Evolutionary conservation across 2,797 vertebrate species (phyloP).

Genomic region (Spinus pinus): DNA sequence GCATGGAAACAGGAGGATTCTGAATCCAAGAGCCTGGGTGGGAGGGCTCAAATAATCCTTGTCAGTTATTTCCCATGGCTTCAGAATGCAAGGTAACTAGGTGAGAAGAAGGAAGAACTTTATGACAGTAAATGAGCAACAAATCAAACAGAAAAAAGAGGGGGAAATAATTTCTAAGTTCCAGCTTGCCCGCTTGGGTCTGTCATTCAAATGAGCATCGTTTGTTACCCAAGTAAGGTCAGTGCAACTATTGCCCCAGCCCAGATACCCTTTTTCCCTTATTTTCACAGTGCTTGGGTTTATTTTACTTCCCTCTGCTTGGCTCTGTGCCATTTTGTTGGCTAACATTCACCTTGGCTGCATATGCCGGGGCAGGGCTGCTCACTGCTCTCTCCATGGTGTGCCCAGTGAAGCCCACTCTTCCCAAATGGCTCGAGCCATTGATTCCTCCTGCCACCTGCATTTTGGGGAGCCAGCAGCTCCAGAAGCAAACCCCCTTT

Average conservation of each 20-base stretch:
- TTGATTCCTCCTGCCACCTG: background rate
- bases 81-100: background rate
- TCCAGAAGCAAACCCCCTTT: background rate
- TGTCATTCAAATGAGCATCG: background rate
- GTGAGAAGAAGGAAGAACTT: background rate
- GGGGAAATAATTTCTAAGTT: background rate
- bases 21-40: accelerated
- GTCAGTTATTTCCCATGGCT: background rate
- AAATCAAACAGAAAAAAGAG: background rate
- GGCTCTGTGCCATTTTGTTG: accelerated
- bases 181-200: background rate
- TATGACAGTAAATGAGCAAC: background rate
- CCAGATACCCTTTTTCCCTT: background rate
- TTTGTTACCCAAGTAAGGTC: background rate
- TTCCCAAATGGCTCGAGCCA: background rate
- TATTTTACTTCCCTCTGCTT: constrained; percentile 24
- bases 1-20: background rate
- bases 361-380: background rate
- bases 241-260: background rate
- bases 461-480: accelerated
- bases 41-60: background rate
- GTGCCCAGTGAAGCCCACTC: background rate
- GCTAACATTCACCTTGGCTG: background rate
- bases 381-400: background rate
- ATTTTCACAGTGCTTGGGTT: constrained; percentile 5